Conservation (phyloP, 2,888 invertebrate species). For the Prosapia bicincta region DNA sequence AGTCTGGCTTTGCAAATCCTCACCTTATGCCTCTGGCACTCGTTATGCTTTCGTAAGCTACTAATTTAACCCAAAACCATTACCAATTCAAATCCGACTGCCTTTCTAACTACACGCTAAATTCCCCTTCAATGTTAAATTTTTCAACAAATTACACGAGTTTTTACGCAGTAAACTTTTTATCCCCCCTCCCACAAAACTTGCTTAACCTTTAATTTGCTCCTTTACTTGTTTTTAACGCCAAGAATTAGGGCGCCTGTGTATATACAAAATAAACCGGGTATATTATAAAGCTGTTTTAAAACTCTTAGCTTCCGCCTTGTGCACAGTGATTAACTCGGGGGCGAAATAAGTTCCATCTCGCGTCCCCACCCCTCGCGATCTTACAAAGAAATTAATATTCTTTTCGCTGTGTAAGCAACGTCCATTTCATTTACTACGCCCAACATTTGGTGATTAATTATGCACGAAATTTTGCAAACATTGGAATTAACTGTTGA, state of each 20-base stretch:
- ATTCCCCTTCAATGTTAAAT: neutral
- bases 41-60: too few relatives aligned
- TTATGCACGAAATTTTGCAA: neutral
- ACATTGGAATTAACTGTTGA: neutral
- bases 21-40: too few relatives aligned
- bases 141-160: slow-evolving; percentile 17
- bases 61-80: neutral
- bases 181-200: slow-evolving; percentile 13
- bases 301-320: neutral
- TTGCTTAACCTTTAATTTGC: slow-evolving; percentile 21
- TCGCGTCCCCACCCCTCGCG: neutral
- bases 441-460: neutral
- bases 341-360: neutral
- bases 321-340: neutral
- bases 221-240: neutral
- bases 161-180: slow-evolving; percentile 24
- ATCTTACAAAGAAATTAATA: neutral
- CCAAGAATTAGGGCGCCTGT: neutral
- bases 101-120: neutral
- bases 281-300: neutral
- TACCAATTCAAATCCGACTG: neutral
- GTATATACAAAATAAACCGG: neutral
- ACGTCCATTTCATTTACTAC: neutral
- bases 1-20: too few relatives aligned
- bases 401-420: neutral